phyloP scores from a whole-genome alignment of 2,888 invertebrate genomes.

The Melieria crassipennis region DNA sequence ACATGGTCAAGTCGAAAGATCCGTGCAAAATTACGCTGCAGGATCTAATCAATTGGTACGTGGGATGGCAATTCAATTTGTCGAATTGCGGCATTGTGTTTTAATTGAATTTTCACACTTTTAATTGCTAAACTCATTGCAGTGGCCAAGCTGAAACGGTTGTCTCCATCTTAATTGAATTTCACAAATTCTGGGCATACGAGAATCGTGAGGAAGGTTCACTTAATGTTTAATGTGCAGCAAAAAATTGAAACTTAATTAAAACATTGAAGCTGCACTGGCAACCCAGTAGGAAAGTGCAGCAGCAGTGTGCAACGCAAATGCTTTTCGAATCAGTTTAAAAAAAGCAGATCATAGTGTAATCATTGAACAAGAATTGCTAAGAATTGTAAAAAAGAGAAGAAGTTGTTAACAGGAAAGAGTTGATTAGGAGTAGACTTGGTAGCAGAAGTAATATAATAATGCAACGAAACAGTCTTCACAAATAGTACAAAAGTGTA shows the following conservation, averaged over 20 bases:
- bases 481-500: too few species aligned
- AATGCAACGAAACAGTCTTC: too few species aligned
- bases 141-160: conserved; percentile 95
- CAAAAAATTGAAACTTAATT: conserved; percentile 33
- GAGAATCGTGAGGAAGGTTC: conserved; percentile 83
- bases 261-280: neutral
- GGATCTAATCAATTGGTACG: conserved; percentile 81
- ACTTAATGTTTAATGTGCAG: conserved; percentile 55
- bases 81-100: conserved; percentile 5
- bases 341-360: neutral
- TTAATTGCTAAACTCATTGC: conserved; percentile 47
- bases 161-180: conserved; percentile 91
- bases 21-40: conserved; percentile 85
- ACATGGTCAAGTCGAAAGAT: conserved; percentile 93
- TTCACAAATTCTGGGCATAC: conserved; percentile 96
- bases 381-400: too few species aligned
- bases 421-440: too few species aligned
- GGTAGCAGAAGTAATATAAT: too few species aligned
- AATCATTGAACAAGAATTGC: neutral
- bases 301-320: neutral
- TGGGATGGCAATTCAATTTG: conserved; percentile 11
- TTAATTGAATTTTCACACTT: neutral
- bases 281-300: neutral
- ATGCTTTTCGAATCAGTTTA: neutral
- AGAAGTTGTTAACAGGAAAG: too few species aligned